These are phyloP conservation scores for Numida meleagris DNA, from an alignment of 2,113 vertebrate genomes.

Conservation along the genomic window DNA sequence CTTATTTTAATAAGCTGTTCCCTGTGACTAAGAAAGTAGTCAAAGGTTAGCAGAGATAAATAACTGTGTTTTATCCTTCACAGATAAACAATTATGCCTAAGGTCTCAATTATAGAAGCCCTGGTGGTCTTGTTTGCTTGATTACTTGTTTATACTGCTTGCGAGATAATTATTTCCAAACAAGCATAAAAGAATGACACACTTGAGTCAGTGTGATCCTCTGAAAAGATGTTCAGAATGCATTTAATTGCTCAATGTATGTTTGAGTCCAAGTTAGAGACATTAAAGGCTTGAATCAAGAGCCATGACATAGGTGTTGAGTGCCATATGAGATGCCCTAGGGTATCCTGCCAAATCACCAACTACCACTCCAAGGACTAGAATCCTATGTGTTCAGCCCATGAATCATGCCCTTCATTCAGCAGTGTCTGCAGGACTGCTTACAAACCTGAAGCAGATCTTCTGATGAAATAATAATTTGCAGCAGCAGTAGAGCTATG, in stretches of 20 bases:
- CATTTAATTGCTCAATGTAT: background rate
- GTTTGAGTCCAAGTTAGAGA: background rate
- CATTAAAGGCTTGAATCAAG: background rate
- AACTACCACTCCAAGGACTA: background rate
- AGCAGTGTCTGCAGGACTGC: background rate
- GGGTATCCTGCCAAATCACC: background rate
- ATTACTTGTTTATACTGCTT: constrained; percentile 2
- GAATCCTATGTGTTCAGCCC: background rate
- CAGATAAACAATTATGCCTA: constrained; percentile 20
- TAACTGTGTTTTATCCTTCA: constrained; percentile 3
- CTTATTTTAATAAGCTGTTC: constrained; percentile 37
- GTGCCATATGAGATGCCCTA: background rate
- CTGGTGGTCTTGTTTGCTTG: background rate
- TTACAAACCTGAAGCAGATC: background rate
- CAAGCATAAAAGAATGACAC: background rate
- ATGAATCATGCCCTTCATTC: rapidly evolving
- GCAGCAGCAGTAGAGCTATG: rapidly evolving
- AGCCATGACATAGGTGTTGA: background rate
- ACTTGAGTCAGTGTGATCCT: background rate
- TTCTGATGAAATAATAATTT: background rate
- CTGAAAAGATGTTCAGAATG: background rate
- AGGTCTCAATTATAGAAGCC: constrained; percentile 32
- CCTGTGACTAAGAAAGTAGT: constrained; percentile 35
- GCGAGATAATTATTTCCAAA: constrained; percentile 23
- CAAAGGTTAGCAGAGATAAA: constrained; percentile 59